A percentile compares a stretch with the other conserved stretches of the same genome.
Conservation (phyloP, 2,888 invertebrate species). For the Macrosoma leucophasiata region DNA sequence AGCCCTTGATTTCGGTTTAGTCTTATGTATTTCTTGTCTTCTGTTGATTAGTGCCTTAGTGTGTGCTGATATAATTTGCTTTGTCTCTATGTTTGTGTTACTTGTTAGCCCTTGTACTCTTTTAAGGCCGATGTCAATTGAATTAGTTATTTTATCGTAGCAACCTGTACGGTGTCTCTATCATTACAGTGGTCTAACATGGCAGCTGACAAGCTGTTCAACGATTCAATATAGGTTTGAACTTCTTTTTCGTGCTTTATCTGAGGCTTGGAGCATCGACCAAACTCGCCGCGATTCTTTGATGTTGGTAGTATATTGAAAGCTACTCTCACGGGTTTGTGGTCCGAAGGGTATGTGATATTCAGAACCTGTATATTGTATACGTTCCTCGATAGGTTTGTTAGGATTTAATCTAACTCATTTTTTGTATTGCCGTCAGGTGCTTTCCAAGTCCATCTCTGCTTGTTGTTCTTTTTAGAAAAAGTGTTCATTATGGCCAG, state of each 20-base stretch:
- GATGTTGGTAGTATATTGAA: conserved; percentile 1
- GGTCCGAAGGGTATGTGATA: conserved; percentile 9
- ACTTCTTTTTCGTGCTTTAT: conserved; percentile 12
- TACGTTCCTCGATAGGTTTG: conserved; percentile 9
- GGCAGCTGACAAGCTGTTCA: not conserved
- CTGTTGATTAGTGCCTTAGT: conserved; percentile 9
- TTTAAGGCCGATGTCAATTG: conserved; percentile 1
- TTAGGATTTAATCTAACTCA: conserved; percentile 17
- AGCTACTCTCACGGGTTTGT: conserved; percentile 12
- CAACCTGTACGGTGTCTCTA: conserved; percentile 5
- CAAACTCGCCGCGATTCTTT: conserved; percentile 5
- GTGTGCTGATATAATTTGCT: conserved; percentile 4
- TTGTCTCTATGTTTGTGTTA: conserved; percentile 1
- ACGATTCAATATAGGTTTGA: conserved; percentile 6
- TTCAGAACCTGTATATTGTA: conserved; percentile 14
- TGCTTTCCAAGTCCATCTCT: conserved; percentile 19
- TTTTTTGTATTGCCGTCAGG: conserved; percentile 12
- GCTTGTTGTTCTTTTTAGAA: conserved; percentile 13
- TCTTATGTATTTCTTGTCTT: conserved; percentile 11
- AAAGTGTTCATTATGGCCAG: conserved; percentile 21
- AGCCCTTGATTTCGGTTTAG: conserved; percentile 14
- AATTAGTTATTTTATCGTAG: conserved; percentile 6
- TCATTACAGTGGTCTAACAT: not conserved
- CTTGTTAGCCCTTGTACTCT: not conserved
- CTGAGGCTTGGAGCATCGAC: conserved; percentile 4